Conservation (phyloP, 2,888 invertebrate genomes). For the Anticlea derivata region DNA sequence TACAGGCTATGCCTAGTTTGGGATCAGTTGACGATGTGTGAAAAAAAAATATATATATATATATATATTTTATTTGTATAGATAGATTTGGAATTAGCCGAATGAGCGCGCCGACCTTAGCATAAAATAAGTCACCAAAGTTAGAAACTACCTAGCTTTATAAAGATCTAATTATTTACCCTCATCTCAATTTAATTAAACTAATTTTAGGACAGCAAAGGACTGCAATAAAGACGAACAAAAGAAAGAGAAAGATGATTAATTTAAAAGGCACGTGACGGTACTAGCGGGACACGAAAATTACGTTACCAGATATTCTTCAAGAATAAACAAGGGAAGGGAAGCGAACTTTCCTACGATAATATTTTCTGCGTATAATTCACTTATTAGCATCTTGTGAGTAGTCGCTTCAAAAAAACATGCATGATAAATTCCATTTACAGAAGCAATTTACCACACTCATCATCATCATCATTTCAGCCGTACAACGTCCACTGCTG, state of each 20-base stretch:
- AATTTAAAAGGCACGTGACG: constrained; percentile 14
- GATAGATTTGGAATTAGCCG: no score
- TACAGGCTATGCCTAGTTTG: no score
- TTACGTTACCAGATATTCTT: constrained; percentile 1
- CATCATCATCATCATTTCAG: no score
- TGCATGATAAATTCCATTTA: no score
- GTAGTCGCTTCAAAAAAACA: no score
- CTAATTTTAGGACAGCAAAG: constrained; percentile 8
- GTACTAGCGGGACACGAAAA: not conserved
- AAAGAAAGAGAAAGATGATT: constrained; percentile 12
- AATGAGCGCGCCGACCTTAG: no score
- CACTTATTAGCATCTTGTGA: not conserved
- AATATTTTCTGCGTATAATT: not conserved
- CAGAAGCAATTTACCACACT: no score
- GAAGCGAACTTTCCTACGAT: not conserved
- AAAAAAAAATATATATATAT: no score
- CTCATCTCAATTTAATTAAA: constrained; percentile 5
- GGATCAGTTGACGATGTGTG: no score
- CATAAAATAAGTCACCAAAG: no score
- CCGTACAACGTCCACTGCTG: no score
- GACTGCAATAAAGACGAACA: not conserved
- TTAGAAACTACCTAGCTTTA: not conserved
- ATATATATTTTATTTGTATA: no score
- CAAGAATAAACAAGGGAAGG: constrained; percentile 8
- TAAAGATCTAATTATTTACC: not conserved